These are phyloP conservation scores for Pluvianellus socialis DNA, from an alignment of 2,113 vertebrate genomes.

Conservation along the genomic window DNA sequence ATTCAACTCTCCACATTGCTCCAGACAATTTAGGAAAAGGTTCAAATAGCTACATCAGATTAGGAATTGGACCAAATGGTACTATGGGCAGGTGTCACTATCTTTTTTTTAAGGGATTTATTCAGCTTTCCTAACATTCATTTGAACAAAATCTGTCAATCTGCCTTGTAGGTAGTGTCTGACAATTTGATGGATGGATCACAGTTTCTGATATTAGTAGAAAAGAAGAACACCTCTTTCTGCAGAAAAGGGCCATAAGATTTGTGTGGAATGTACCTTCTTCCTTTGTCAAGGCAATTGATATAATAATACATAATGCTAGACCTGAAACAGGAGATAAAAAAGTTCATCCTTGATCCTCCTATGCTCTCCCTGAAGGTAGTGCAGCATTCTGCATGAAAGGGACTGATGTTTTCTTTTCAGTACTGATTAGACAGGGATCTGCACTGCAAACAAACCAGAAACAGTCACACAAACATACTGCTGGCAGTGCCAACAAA, in stretches of 20 bases:
- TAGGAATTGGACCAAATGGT: background rate
- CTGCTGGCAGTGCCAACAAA: background rate
- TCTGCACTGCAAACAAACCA: background rate
- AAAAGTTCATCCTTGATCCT: background rate
- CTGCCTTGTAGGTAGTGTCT: background rate
- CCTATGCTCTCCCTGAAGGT: background rate
- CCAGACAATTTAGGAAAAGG: background rate
- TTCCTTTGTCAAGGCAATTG: background rate
- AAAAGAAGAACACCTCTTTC: background rate
- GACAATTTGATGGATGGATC: constrained; percentile 7
- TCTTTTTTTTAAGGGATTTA: background rate
- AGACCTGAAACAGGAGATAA: background rate
- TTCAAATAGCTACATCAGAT: background rate
- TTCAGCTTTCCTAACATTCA: background rate
- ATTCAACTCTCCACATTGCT: background rate
- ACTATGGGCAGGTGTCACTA: background rate
- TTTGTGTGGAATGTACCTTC: background rate
- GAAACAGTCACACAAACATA: background rate
- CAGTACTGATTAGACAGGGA: background rate
- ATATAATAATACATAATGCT: background rate
- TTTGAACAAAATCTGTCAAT: constrained; percentile 13
- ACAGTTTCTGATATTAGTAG: background rate
- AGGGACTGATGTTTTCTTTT: background rate
- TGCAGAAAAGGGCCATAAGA: background rate
- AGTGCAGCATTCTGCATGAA: background rate